A percentile compares a stretch with the other conserved stretches of the same genome.
Evolutionary conservation across 2,888 invertebrate genomes (phyloP).

Genomic region (Dicyrtoma fusca): DNA sequence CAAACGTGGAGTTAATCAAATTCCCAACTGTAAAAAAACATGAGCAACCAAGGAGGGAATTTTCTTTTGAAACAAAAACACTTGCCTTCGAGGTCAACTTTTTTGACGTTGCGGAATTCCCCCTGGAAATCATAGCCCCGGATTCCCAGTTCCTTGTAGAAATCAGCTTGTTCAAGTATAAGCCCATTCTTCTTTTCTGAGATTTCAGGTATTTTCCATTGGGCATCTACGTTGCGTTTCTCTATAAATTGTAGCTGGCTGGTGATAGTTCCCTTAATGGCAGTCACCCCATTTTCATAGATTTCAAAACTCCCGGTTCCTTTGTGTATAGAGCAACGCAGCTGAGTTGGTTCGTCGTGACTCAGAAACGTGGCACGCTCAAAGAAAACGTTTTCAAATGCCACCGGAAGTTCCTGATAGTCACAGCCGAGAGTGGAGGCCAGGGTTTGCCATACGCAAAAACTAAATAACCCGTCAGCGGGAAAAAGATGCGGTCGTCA

Average conservation of each 20-base stretch:
- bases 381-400: neutral
- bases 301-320: neutral
- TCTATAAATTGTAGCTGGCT: no score
- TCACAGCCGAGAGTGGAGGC: neutral
- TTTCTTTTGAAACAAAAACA: no score
- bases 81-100: no score
- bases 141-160: no score
- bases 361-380: constrained; percentile 4
- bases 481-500: constrained; percentile 88
- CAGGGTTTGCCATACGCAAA: constrained; percentile 68
- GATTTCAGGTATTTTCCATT: neutral
- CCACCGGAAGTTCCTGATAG: neutral
- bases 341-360: neutral
- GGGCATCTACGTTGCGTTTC: no score
- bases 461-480: constrained; percentile 90
- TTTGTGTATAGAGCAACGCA: neutral
- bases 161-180: neutral
- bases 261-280: neutral
- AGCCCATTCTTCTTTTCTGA: neutral
- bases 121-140: no score
- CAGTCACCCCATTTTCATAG: neutral
- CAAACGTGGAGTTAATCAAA: no score
- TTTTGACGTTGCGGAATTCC: no score
- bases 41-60: no score
- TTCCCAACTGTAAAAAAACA: no score